Conservation (phyloP, 2,797 vertebrate genomes). For the Pseudochirops cupreus region DNA sequence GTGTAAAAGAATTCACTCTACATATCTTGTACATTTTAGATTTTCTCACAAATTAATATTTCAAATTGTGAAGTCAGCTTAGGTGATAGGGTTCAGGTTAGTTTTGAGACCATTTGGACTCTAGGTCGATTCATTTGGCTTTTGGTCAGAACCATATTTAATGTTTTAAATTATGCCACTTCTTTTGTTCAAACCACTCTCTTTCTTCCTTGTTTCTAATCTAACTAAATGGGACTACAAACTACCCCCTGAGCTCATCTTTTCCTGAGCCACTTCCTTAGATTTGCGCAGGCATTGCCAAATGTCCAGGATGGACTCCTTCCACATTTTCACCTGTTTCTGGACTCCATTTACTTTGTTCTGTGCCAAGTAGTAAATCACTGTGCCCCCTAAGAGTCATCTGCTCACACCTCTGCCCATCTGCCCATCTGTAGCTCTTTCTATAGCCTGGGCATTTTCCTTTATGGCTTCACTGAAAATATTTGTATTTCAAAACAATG, state of each 20-base stretch:
- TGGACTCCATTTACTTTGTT: background rate
- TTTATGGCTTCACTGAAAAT: slow-evolving; percentile 15
- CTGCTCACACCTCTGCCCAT: background rate
- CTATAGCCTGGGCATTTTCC: slow-evolving; percentile 10
- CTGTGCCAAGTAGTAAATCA: background rate
- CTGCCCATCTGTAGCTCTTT: background rate
- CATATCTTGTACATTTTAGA: background rate
- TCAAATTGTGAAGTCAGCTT: background rate
- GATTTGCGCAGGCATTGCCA: background rate
- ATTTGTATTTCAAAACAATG: slow-evolving; percentile 54
- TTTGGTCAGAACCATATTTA: background rate
- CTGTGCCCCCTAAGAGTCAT: slow-evolving; percentile 14
- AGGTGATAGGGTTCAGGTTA: background rate
- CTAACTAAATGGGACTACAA: background rate
- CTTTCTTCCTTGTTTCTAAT: background rate
- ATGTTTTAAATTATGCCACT: background rate
- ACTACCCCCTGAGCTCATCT: background rate
- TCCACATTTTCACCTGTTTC: background rate
- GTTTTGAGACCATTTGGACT: background rate
- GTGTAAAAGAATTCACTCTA: background rate
- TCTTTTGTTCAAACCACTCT: background rate
- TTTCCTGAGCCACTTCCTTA: background rate
- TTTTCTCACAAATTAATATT: background rate
- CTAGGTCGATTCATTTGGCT: background rate
- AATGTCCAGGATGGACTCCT: background rate